Base-by-base conservation (phyloP, 2,888 invertebrate species). In the Hemistola chrysoprasaria region DNA sequence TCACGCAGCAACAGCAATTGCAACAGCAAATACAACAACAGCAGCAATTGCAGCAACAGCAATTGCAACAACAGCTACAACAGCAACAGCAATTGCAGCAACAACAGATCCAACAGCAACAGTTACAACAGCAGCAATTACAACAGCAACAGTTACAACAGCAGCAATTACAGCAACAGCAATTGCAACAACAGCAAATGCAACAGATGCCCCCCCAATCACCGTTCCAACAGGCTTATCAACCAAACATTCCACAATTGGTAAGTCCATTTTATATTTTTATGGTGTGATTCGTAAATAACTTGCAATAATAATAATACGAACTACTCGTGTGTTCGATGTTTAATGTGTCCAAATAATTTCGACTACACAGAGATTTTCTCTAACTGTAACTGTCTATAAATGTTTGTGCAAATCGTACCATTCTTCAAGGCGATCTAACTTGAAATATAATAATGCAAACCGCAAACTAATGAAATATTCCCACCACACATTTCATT, bases 191-290 rank as follows among this genome's bases (percentile, higher is more conserved):
- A n/a, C 16, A 16, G 41, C 53, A 40, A 41, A 42, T 50, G 30
- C 55, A 51, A 16, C 56, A 56, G 61, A 70, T 61, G 28, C 37
- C 42, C n/a, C 42, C 88, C 89, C 40, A 90, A 53, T 90, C 92
- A 48, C 89, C 85, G 43, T 81, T 71, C 50, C 87, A 81, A 47
- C 79, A 74, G 53, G 79, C 75, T 31, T 83, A 72, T 55, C 86
- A 78, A 70, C 79, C 76, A 35, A 89, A 90, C 85, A 86, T 88
- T 83, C 89, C 90, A 79, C 89, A 87, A 61, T 62, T 90, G 71
- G 91, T 91, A 61, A 90, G 90, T 68, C 10, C 33, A 9, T 22
- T 24, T 20, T 21, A 27, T 22, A 7, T 30, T 26, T 24, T 9
- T 24, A 36, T 40, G 26, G 26, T 38, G 37, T 38, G 32, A 22